Conservation (phyloP, 2,113 vertebrate species). For the Bubo scandiacus region DNA sequence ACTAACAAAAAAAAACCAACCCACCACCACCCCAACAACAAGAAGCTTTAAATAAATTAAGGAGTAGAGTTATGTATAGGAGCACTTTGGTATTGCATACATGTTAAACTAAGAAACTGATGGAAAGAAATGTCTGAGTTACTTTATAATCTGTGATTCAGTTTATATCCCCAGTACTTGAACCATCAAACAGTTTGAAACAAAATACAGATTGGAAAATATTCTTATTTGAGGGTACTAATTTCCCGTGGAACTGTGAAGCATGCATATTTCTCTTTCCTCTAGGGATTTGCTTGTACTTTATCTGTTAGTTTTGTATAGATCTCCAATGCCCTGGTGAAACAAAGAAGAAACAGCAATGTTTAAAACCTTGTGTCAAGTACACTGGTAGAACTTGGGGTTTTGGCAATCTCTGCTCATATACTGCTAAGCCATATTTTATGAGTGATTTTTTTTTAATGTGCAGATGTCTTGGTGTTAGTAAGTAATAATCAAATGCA, state of each 20-base stretch:
- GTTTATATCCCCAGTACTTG: background rate
- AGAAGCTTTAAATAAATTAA: background rate
- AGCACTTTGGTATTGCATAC: background rate
- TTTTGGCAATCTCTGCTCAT: background rate
- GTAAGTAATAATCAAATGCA: background rate
- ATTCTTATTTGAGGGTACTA: background rate
- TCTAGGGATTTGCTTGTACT: background rate
- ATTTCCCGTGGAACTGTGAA: background rate
- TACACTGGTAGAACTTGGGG: background rate
- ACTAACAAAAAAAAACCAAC: too few species aligned
- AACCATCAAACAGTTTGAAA: background rate
- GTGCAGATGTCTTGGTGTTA: background rate
- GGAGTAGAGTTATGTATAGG: background rate
- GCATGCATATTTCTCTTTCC: background rate
- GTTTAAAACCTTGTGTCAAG: background rate
- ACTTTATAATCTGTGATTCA: background rate
- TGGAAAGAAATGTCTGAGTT: background rate
- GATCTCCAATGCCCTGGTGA: background rate
- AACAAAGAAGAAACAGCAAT: background rate
- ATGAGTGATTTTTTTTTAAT: background rate
- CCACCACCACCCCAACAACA: background rate
- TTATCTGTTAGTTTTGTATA: background rate
- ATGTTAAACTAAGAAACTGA: background rate
- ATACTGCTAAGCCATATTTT: background rate
- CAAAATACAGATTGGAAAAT: background rate